Evolutionary conservation across 2,113 vertebrate species (phyloP), one percentile per base, ranked within the genome.

Genomic region (Peucedramus taeniatus): DNA sequence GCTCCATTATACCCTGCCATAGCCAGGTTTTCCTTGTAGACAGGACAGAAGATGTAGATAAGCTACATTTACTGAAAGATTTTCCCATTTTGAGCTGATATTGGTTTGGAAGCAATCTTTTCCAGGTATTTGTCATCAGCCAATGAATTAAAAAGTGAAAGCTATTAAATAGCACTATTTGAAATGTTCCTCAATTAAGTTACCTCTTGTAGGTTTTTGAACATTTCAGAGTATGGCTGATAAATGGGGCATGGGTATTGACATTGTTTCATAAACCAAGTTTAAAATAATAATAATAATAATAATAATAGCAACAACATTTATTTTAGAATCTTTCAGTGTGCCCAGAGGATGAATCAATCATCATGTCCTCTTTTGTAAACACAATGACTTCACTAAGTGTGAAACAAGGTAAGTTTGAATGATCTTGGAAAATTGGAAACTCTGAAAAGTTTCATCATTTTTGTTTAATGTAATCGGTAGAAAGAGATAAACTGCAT

Each of bases 301-400:
- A 72, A 61, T 85, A 69, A 28, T 65, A 71, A 70, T 7, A 50
- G 8, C 37, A 78, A 49, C 33, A 61, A 28, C 5, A 6, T 92
- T 81, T 94, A 31, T 95, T 79, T 57, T 51, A 99, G 99, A 99
- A 99, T 98, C 98, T 99, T 95, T 99, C 99, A 11, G 99, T 99
- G 63, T 99, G 99, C 96, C 99, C 99, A 69, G 99, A 99, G 96
- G 99, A 99, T 94, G 99, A 99, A 95, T 99, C 99, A 5, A 99
- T 99, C 93, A 99, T 99, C 94, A 99, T 99, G 99, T 99, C 99
- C 30, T 99, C 99, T 83, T 99, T 99, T 89, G 99, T 99, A 93
- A 99, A 99, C 97, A 99, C 99, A 4, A 99, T 99, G 99, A 99
- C 99, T 76, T 99, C 99, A 37, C 98, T 99, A 92, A 99, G 99